Percentiles rank a stretch among this genome's conserved stretches.
These are phyloP conservation scores for Drosophila chauvacae DNA, from an alignment of 1,140 invertebrate genomes.

Conservation along the genomic window DNA sequence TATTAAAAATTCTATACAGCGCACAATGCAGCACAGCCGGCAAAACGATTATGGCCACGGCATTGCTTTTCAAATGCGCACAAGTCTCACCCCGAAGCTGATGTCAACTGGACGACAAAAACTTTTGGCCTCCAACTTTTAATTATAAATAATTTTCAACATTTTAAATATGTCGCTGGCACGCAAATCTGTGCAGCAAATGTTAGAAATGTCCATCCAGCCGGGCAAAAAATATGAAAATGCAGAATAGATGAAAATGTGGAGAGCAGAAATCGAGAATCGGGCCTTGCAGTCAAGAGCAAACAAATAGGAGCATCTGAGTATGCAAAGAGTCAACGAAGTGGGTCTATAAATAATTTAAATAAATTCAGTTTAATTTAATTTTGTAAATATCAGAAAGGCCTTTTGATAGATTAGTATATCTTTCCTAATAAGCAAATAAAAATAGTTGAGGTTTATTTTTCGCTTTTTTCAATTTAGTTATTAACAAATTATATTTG, in stretches of 20 bases:
- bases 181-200: conserved; percentile 78
- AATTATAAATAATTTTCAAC: conserved; percentile 83
- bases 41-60: conserved; percentile 31
- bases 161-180: conserved; percentile 82
- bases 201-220: conserved; percentile 55
- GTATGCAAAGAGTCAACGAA: not conserved
- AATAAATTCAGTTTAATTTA: not conserved
- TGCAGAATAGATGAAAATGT: conserved; percentile 38
- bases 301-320: not conserved
- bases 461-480: fast-evolving
- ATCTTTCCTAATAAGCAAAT: no score
- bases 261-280: conserved; percentile 42
- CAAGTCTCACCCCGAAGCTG: conserved; percentile 19
- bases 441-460: not conserved
- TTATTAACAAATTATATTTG: not conserved
- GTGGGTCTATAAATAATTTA: not conserved
- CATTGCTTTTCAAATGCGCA: conserved; percentile 24
- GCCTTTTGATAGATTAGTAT: not conserved
- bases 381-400: not conserved
- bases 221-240: conserved; percentile 29
- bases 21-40: conserved; percentile 20
- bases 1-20: conserved; percentile 67
- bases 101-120: conserved; percentile 50
- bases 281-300: not conserved
- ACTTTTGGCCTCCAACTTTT: conserved; percentile 79